Evolutionary conservation across 2,113 vertebrate species (phyloP).

Genomic region (Rhinogobius similis): DNA sequence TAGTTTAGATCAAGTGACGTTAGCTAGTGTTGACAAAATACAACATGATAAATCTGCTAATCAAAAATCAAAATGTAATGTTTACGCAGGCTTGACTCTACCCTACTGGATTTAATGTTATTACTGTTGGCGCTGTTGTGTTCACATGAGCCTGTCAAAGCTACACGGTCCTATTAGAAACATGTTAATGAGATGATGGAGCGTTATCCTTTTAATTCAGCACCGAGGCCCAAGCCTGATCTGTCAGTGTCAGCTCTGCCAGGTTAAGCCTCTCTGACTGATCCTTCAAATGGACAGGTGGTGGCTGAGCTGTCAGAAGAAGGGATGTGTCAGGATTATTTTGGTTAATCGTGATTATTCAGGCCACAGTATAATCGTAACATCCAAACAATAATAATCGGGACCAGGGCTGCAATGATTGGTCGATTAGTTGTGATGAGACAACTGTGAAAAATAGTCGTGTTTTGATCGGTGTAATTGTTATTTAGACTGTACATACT

Average conservation of each 20-base stretch:
- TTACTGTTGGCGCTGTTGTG: slow-evolving; percentile 12
- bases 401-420: no score
- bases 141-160: slow-evolving; percentile 45
- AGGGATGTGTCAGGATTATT: not conserved
- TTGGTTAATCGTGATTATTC: not conserved
- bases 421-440: no score
- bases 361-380: no score
- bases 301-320: slow-evolving; percentile 11
- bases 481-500: no score
- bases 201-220: slow-evolving; percentile 54
- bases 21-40: not conserved
- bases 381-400: no score
- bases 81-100: not conserved
- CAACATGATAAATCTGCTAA: not conserved
- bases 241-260: slow-evolving; percentile 37
- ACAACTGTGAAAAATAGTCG: no score
- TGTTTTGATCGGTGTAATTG: no score
- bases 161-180: slow-evolving; percentile 28
- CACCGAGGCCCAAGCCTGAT: slow-evolving; percentile 27
- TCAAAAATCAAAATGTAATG: not conserved
- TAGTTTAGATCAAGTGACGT: not conserved
- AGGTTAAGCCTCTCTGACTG: slow-evolving; percentile 13
- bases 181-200: slow-evolving; percentile 55
- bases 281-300: slow-evolving; percentile 10
- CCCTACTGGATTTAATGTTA: slow-evolving; percentile 19